Evolutionary conservation across 64 coral and sea anemone genomes (phyloP), one percentile per base, ranked within the genome.

Genomic region (Montipora sp.): DNA sequence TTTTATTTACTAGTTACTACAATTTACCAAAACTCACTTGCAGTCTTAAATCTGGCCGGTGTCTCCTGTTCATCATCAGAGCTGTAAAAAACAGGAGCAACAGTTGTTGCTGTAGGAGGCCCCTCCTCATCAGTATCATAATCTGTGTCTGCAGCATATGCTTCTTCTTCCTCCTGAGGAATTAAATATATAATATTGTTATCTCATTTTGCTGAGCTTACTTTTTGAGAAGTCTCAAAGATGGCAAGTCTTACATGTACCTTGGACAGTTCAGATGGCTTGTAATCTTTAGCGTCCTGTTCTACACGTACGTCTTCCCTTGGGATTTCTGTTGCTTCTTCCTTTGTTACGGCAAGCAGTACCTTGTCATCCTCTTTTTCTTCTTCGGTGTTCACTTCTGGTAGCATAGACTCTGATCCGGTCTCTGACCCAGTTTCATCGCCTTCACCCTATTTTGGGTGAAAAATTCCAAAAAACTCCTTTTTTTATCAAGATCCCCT

Each of bases 341-440:
- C 36, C 11, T 65, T 14, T 71, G 8, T 71, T 23, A 71, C 55
- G 8, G 71, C 36, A 75, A 14, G n/a, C 19, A 14, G 46, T 53
- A 43, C 81, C 70, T 76, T 59, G 48, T 77, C 87, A 65, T 1
- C 2, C 0, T 78, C 51, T 59, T n/a, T 5, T 78, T 65, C 58
- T 49, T 73, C 78, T 67, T 59, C 57, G 23, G 50, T 65, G 11
- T 10, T 77, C 16, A 50, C 81, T 22, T 47, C 76, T 44, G 88
- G 91, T 8, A 98, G 50, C 94, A 96, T 94, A 4, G 97, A 98
- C 53, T 98, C 97, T 51, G 97, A 98, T 13, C 91, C 97, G 79
- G 97, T 98, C 80, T 98, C 97, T 75, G 97, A 98, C 5, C 84
- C 94, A 47, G 97, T 96, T 60, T 98, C 97, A 94, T 86, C 78